Percentiles rank a stretch among this genome's conserved stretches.
phyloP scores from a whole-genome alignment of 1,140 invertebrate genomes.

The Cryptotermes secundus region DNA sequence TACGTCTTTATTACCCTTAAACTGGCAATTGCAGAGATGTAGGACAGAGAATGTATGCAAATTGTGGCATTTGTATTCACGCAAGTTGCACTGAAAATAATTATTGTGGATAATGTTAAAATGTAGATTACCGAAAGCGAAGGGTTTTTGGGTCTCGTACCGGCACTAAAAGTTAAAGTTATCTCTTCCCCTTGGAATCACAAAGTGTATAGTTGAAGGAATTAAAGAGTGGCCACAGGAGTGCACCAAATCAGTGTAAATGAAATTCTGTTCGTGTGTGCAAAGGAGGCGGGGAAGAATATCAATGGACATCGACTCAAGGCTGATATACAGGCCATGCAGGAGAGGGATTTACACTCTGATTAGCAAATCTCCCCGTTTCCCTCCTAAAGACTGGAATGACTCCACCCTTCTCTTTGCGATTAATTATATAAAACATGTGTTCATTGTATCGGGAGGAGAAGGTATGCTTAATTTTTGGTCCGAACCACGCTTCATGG shows the following conservation, averaged over 20 bases:
- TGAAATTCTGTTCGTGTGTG: not conserved
- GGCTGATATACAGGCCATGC: not conserved
- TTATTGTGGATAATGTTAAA: not conserved
- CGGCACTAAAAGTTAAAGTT: not conserved
- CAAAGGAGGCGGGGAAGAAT: not conserved
- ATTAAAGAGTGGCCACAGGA: not conserved
- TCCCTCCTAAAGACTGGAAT: not conserved
- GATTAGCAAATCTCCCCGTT: not conserved
- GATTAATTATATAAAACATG: not conserved
- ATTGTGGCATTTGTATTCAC: not conserved
- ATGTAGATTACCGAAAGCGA: not conserved
- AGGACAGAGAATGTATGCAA: not conserved
- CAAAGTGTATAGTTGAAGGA: not conserved
- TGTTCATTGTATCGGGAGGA: not conserved
- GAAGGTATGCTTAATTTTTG: too few species aligned
- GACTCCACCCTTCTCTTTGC: not conserved
- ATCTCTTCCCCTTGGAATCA: not conserved
- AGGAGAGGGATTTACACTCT: conserved; percentile 2
- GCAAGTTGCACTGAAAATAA: not conserved
- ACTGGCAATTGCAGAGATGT: not conserved
- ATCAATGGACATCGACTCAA: not conserved
- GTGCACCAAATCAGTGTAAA: not conserved
- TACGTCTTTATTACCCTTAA: not conserved
- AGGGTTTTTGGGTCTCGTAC: not conserved
- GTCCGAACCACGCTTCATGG: too few species aligned